A percentile compares a stretch with the other conserved stretches of the same genome.
These are phyloP conservation scores for Tapirus terrestris DNA, from an alignment of 2,113 vertebrate species.

Conservation along the genomic window DNA sequence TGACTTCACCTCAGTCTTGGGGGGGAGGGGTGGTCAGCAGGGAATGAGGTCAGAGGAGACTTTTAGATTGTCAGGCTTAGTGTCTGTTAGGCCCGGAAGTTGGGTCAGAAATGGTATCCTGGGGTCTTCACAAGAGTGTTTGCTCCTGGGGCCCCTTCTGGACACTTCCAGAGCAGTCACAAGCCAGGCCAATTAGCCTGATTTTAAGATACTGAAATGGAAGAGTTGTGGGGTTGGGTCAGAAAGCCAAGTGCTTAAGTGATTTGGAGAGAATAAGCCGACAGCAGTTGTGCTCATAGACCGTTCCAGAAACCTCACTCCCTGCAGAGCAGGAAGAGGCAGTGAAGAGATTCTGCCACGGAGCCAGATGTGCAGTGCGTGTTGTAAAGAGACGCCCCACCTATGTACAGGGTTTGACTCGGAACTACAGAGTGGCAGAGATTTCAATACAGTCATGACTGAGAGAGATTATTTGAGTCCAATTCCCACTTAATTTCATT, in stretches of 20 bases:
- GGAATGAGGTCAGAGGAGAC: background rate
- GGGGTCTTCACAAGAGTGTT: background rate
- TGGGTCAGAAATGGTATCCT: background rate
- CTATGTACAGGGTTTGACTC: background rate
- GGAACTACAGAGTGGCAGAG: background rate
- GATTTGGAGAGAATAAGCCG: background rate
- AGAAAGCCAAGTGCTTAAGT: background rate
- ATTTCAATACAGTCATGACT: background rate
- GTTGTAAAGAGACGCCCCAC: background rate
- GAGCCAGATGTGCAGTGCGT: background rate
- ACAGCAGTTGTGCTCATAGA: background rate
- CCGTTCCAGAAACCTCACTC: background rate
- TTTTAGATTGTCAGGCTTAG: background rate
- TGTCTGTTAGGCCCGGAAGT: background rate
- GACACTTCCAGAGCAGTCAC: background rate
- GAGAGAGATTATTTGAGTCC: background rate
- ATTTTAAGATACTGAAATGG: constrained; percentile 45
- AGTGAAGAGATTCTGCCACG: background rate
- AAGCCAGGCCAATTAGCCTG: background rate
- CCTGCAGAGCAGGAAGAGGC: background rate
- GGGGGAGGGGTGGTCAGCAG: background rate
- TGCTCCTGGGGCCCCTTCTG: background rate
- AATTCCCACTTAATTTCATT: background rate
- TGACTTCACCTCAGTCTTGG: constrained; percentile 14
- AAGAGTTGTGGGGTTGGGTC: background rate